A percentile compares a stretch with the other conserved stretches of the same genome.
Conservation (phyloP, 2,113 vertebrate species). For the Ursus arctos region DNA sequence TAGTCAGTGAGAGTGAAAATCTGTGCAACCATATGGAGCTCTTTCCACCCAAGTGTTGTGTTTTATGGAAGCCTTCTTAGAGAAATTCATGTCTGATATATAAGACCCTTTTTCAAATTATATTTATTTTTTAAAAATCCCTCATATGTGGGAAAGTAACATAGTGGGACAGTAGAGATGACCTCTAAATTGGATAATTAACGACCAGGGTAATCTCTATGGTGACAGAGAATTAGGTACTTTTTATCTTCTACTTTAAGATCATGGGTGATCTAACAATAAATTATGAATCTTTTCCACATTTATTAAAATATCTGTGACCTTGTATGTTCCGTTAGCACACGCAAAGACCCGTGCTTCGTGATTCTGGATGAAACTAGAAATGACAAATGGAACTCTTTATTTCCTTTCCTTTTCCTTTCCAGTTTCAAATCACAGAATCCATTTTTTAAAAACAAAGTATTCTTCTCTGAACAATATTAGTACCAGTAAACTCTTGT, state of each 20-base stretch:
- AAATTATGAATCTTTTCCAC: neutral
- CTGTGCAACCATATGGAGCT: neutral
- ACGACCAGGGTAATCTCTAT: neutral
- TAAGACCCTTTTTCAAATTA: neutral
- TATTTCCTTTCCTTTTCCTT: neutral
- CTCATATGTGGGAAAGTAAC: neutral
- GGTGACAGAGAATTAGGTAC: neutral
- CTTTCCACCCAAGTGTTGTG: neutral
- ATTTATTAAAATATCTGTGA: neutral
- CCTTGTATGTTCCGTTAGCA: neutral
- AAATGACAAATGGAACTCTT: neutral
- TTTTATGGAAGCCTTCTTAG: neutral
- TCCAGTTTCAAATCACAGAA: neutral
- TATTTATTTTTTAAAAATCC: neutral
- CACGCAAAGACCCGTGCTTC: neutral
- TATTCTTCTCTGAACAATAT: neutral
- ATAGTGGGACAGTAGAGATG: neutral
- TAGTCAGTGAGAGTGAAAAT: neutral
- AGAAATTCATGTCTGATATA: neutral
- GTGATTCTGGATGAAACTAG: neutral
- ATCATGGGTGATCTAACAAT: neutral
- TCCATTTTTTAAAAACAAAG: neutral
- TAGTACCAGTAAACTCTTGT: neutral
- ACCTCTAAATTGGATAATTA: neutral
- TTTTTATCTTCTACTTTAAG: neutral